Evolutionary conservation across 1,140 invertebrate species (phyloP), one percentile per base, ranked within the genome.

Genomic region (Drosophila lacteicornis): DNA sequence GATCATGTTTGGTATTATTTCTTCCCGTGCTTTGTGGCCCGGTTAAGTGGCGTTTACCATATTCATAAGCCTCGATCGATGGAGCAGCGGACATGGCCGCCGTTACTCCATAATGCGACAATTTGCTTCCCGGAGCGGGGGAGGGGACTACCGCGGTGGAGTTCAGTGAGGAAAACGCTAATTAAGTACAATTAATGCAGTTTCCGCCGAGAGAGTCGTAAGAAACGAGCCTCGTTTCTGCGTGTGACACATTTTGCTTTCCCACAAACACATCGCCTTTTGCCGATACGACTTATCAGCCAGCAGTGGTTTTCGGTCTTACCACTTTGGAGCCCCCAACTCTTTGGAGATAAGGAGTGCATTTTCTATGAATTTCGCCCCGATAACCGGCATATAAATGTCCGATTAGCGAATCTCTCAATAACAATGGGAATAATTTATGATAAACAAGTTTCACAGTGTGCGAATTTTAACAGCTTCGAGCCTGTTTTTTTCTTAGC

Each of bases 71-170:
- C 63, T 17, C 62, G 40, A 67, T 69, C 77, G 65, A 77, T 66
- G 77, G 46, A 22, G 82, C 65, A 86, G 67, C 84, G 84, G 84
- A 88, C 86, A 71, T 57, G 50, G 57, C 51, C 60, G 63, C 84
- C 71, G 83, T 75, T 84, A 90, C 50, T 60, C 57, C 74, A 61
- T 90, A 88, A 88, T 90, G 84, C 81, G 80, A 80, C 80, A 77
- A 63, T 67, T 84, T 74, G 50, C 17, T 40, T 47, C 65, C 25
- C 9, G 59, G 27, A 42, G 4, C 45, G 71, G 68, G 58, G 45
- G 69, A 62, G 27, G 22, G 62, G 17, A 38, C 38, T 53, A 22
- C 58, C 46, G 43, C 55, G 68, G 73, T 50, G 71, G 73, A 74
- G 56, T 53, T 59, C 79, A 66, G 67, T 58, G 61, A 90, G 84